These are phyloP conservation scores for Pammene aurita DNA, from an alignment of 2,888 invertebrate genomes.

Conservation along the genomic window DNA sequence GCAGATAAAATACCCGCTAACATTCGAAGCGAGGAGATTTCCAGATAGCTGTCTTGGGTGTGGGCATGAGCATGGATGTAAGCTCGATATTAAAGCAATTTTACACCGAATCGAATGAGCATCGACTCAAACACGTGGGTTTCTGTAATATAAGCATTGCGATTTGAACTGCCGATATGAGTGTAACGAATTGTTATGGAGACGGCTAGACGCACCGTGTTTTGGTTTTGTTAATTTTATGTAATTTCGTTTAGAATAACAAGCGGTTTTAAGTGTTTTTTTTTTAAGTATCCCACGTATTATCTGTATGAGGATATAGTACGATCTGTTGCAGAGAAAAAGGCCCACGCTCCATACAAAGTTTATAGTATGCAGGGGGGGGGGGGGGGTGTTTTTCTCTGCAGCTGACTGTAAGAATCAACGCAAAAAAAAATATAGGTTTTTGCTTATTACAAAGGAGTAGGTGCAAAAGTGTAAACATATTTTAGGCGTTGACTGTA, in stretches of 20 bases:
- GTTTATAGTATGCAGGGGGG: too few species aligned
- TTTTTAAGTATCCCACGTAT: not conserved
- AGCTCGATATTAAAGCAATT: slow-evolving; percentile 32
- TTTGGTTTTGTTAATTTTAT: slow-evolving; percentile 24
- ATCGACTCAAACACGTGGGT: slow-evolving; percentile 29
- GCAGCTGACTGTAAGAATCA: too few species aligned
- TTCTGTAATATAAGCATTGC: slow-evolving; percentile 33
- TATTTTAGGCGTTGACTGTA: too few species aligned
- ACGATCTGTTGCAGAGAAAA: too few species aligned
- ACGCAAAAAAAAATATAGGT: too few species aligned
- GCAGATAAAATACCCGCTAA: slow-evolving; percentile 35
- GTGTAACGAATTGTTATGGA: slow-evolving; percentile 38
- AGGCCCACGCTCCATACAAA: too few species aligned
- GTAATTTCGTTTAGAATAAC: slow-evolving; percentile 49
- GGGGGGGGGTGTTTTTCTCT: too few species aligned
- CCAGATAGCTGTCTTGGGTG: slow-evolving; percentile 30
- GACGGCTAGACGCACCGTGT: slow-evolving; percentile 29
- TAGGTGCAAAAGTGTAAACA: too few species aligned
- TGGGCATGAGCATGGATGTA: slow-evolving; percentile 26
- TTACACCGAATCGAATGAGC: slow-evolving; percentile 32
- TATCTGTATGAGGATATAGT: not conserved
- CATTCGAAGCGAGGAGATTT: slow-evolving; percentile 34
- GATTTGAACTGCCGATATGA: slow-evolving; percentile 39
- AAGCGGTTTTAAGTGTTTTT: slow-evolving; percentile 41
- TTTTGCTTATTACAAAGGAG: too few species aligned